A percentile compares a stretch with the other conserved stretches of the same genome.
phyloP scores from a whole-genome alignment of 1,140 invertebrate genomes.

The Heterodera schachtii region DNA sequence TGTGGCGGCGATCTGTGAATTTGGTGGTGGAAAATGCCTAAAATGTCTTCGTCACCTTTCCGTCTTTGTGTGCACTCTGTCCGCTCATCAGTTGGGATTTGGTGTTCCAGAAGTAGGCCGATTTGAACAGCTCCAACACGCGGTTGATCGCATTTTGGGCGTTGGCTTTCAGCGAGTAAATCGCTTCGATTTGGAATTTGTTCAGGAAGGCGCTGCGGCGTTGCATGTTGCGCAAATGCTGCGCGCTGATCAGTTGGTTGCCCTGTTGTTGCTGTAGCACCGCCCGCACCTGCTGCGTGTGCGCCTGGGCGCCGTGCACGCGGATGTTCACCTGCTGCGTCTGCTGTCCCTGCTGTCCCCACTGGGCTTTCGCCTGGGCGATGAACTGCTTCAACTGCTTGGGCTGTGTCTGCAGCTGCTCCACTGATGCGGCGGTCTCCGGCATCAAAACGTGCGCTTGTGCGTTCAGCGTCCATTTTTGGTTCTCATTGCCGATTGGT shows the following conservation, averaged over 20 bases:
- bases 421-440: conserved; percentile 16
- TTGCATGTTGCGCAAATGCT: conserved; percentile 31
- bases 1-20: conserved; percentile 11
- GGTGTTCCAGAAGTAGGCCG: conserved; percentile 45
- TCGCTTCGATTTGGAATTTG: conserved; percentile 47
- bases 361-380: conserved; percentile 30
- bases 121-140: conserved; percentile 37
- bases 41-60: conserved; percentile 15
- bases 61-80: neutral
- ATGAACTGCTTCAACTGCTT: conserved; percentile 27
- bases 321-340: conserved; percentile 45
- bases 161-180: conserved; percentile 37
- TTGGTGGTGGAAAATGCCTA: no score
- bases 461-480: conserved; percentile 32
- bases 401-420: conserved; percentile 26
- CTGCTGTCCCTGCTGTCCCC: conserved; percentile 37
- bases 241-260: conserved; percentile 13
- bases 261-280: conserved; percentile 21
- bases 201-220: conserved; percentile 36
- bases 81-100: conserved; percentile 26
- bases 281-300: conserved; percentile 4
- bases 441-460: conserved; percentile 35
- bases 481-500: conserved; percentile 25
- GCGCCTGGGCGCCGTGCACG: conserved; percentile 37
- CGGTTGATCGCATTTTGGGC: conserved; percentile 33